Base-by-base conservation (phyloP, 2,113 vertebrate species). In the Lanius collurio region DNA sequence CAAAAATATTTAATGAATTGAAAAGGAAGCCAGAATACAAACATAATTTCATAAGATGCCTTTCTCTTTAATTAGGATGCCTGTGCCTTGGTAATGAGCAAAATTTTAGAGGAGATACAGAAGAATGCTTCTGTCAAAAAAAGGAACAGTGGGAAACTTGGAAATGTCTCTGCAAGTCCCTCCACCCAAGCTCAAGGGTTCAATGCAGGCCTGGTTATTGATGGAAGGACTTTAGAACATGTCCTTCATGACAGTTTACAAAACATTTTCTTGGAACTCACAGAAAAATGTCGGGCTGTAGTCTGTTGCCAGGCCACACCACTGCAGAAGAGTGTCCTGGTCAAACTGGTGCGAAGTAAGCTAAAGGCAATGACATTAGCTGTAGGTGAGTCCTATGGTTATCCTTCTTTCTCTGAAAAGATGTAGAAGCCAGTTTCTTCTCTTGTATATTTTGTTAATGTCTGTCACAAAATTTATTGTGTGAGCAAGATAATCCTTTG, bases 281-380 rank as follows among this genome's bases (percentile, higher is more conserved):
- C 98, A 6, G 81, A 88, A 44, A 80, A 75, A 60, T 98, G 98
- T 78, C 98, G 97, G 5, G 98, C 98, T 18, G 98, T 99, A 56
- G 96, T 99, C 85, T 99, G 99, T 95, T 99, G 98, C 95, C 97
- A 94, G 79, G 98, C 98, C 52, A 99, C 98, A 1, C 99, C 99
- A 1, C 96, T 99, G 65, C 99, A 99, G 97, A 99, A 99, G 91
- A 99, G 98, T n/a, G 93, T 98, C 63, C 97, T 99, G 93, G 98
- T 99, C 21, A 98, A 90, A 49, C 57, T 98, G 83, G 97, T 99
- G 8, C 97, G 97, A 42, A 98, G 42, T 77, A 97, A 97, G n/a
- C 97, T 98, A 11, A 94, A 92, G 53, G 98, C 98, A 92, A 98
- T 98, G 98, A 98, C 98, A 0, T 89, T 99, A 84, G 98, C 99